These are phyloP conservation scores for Psilanteris sp. DNA, from an alignment of 1,140 invertebrate species.

Conservation along the genomic window DNA sequence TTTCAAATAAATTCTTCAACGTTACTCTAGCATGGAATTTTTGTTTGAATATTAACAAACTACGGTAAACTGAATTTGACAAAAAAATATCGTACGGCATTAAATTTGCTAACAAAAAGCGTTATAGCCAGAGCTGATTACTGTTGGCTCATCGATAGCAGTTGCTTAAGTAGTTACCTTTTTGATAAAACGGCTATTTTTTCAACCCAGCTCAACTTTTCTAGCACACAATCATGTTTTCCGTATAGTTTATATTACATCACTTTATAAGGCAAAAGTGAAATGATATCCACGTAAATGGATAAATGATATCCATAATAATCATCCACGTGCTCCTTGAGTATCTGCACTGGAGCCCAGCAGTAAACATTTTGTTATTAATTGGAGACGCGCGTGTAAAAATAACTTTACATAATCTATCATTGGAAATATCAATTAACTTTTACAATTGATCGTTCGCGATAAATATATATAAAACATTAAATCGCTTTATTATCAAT, in stretches of 20 bases:
- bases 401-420: background rate
- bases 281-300: constrained; percentile 35
- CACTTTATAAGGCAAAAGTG: constrained; percentile 32
- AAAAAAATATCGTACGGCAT: constrained; percentile 30
- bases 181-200: constrained; percentile 41
- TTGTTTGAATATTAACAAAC: too few species aligned
- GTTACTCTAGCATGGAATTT: too few species aligned
- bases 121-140: constrained; percentile 19
- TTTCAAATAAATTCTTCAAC: too few species aligned
- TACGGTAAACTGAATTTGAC: constrained; percentile 5
- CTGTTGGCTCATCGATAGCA: constrained; percentile 36
- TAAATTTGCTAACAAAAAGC: constrained; percentile 2
- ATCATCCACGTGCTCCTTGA: constrained; percentile 23
- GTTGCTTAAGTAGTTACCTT: constrained; percentile 46
- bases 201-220: constrained; percentile 1
- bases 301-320: too few species aligned
- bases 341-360: constrained; percentile 16
- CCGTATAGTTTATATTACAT: constrained; percentile 36
- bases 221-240: constrained; percentile 19
- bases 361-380: constrained; percentile 9
- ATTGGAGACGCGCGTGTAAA: background rate
- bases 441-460: too few species aligned
- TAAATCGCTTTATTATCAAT: too few species aligned
- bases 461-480: too few species aligned
- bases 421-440: background rate